A percentile compares a stretch with the other conserved stretches of the same genome.
These are phyloP conservation scores for Clarias platycephalus DNA, from an alignment of 2,797 vertebrate genomes.

Conservation along the genomic window DNA sequence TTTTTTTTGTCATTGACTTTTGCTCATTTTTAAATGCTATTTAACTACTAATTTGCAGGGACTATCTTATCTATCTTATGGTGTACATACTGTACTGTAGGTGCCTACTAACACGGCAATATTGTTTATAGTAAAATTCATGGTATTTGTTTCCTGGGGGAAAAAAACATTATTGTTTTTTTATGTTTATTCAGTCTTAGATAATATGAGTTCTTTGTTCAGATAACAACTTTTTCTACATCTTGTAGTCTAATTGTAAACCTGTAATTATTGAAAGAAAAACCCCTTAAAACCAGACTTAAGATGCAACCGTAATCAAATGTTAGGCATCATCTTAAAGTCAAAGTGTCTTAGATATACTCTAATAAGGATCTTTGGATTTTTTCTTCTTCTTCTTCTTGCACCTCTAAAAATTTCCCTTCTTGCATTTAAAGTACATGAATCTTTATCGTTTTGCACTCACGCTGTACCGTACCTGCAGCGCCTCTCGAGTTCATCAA, in stretches of 20 bases:
- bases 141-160: too few relatives aligned
- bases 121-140: too few relatives aligned
- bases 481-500: background rate
- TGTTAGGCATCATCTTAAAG: background rate
- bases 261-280: background rate
- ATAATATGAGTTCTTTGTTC: background rate
- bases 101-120: too few relatives aligned
- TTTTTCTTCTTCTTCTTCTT: background rate
- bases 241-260: background rate
- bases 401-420: background rate
- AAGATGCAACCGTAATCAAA: background rate
- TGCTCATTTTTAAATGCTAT: too few relatives aligned
- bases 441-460: background rate
- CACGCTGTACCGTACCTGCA: background rate
- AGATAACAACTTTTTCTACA: background rate
- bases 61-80: too few relatives aligned
- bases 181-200: background rate
- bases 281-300: background rate
- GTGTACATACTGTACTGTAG: too few relatives aligned
- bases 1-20: too few relatives aligned
- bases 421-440: background rate
- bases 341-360: background rate
- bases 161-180: too few relatives aligned
- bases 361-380: background rate
- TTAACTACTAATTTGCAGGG: too few relatives aligned